These are phyloP conservation scores for Pammene fasciana DNA, from an alignment of 2,888 invertebrate species.

Conservation along the genomic window DNA sequence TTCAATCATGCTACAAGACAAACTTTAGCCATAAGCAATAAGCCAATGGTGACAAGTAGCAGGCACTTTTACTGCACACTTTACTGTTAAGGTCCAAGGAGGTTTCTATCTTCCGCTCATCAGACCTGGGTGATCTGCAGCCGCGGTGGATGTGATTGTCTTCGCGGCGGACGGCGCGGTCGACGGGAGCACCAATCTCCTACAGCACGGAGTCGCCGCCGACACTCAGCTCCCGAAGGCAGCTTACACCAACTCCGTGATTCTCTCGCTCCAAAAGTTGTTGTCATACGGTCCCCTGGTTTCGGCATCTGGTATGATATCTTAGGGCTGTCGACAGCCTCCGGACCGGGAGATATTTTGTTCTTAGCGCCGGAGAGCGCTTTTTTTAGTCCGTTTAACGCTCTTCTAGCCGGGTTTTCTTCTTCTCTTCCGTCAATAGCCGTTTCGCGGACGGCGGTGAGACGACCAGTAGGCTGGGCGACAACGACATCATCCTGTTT, in stretches of 20 bases:
- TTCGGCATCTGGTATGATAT: slow-evolving; percentile 74
- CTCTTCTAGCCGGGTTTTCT: slow-evolving; percentile 62
- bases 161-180: slow-evolving; percentile 63
- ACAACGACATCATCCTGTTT: slow-evolving; percentile 56
- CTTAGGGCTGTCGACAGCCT: slow-evolving; percentile 72
- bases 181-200: slow-evolving; percentile 66
- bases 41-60: slow-evolving; percentile 43
- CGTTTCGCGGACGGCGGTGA: slow-evolving; percentile 67
- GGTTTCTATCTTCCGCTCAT: slow-evolving; percentile 47
- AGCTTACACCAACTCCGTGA: slow-evolving; percentile 63
- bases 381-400: slow-evolving; percentile 68
- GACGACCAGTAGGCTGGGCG: slow-evolving; percentile 57
- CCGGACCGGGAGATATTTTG: slow-evolving; percentile 68
- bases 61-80: slow-evolving; percentile 43
- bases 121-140: slow-evolving; percentile 81
- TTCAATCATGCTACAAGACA: slow-evolving; percentile 67
- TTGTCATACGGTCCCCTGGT: slow-evolving; percentile 75
- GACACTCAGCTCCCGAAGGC: slow-evolving; percentile 63
- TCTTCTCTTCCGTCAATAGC: slow-evolving; percentile 63
- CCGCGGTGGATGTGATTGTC: slow-evolving; percentile 64
- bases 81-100: slow-evolving; percentile 30
- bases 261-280: slow-evolving; percentile 72
- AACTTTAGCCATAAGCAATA: slow-evolving; percentile 48
- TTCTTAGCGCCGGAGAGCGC: slow-evolving; percentile 71
- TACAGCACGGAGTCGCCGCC: slow-evolving; percentile 60